phyloP scores from a whole-genome alignment of 2,113 vertebrate species.

The Xiphorhynchus elegans region DNA sequence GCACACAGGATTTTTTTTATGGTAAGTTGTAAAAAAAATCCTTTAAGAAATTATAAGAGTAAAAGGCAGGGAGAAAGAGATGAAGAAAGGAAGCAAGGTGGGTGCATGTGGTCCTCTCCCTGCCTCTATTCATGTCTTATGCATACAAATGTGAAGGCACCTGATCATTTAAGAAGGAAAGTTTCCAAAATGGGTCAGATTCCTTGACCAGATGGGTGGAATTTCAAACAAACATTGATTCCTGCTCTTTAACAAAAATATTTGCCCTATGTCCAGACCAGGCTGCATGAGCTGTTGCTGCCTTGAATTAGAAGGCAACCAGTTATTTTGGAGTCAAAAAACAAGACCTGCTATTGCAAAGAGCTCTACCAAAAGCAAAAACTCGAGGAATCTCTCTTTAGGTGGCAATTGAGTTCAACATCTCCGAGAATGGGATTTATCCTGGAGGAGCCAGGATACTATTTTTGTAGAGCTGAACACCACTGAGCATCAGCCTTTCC shows the following conservation, averaged over 20 bases:
- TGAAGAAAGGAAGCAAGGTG: not conserved
- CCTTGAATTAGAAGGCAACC: not conserved
- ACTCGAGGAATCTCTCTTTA: not conserved
- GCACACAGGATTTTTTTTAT: not conserved
- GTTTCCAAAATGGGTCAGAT: not conserved
- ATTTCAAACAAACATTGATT: not conserved
- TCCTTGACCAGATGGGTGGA: not conserved
- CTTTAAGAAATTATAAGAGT: not conserved
- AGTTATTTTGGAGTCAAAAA: not conserved
- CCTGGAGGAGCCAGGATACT: fast-evolving
- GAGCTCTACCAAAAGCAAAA: not conserved
- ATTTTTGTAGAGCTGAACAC: not conserved
- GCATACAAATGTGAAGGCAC: not conserved
- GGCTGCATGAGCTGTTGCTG: not conserved
- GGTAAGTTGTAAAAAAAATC: not conserved
- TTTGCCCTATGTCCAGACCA: fast-evolving
- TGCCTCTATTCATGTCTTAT: not conserved
- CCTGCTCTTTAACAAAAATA: not conserved
- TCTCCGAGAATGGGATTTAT: not conserved
- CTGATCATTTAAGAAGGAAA: not conserved
- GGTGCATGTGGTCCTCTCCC: not conserved
- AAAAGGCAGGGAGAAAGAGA: not conserved
- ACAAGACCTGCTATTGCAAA: not conserved
- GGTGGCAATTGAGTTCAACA: not conserved
- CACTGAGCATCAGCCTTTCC: not conserved